Conservation (phyloP, 2,888 invertebrate genomes). For the Tenthredo distinguenda region DNA sequence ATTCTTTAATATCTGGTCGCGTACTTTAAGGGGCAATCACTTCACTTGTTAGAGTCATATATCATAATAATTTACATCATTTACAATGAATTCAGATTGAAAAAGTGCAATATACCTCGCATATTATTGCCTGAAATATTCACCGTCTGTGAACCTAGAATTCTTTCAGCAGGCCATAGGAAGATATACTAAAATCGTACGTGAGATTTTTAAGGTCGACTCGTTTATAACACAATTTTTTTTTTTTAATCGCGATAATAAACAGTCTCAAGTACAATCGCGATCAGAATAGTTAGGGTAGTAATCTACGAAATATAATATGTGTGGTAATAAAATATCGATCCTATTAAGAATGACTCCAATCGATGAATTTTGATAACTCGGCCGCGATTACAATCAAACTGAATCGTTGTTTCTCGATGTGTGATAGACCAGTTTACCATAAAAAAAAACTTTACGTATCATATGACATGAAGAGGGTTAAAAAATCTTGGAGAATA, state of each 20-base stretch:
- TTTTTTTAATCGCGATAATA: too few relatives aligned
- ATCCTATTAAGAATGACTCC: too few relatives aligned
- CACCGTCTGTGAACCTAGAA: too few relatives aligned
- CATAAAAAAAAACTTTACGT: neutral
- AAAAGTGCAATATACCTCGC: neutral
- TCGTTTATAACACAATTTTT: neutral
- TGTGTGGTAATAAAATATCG: too few relatives aligned
- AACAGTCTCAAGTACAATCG: neutral
- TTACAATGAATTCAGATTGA: neutral
- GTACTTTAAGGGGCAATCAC: neutral
- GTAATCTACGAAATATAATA: too few relatives aligned
- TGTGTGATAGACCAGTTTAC: neutral
- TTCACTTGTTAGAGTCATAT: neutral
- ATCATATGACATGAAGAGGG: neutral
- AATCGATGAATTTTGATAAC: too few relatives aligned
- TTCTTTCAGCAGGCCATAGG: neutral
- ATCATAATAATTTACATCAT: neutral
- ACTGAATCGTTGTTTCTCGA: neutral
- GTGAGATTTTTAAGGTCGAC: too few relatives aligned
- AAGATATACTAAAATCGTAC: neutral
- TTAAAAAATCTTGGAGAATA: neutral
- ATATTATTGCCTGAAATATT: neutral
- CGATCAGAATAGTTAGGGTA: neutral
- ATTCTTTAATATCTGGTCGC: neutral
- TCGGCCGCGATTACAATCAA: neutral